phyloP scores from a whole-genome alignment of 2,113 vertebrate species.

The Pipra filicauda region DNA sequence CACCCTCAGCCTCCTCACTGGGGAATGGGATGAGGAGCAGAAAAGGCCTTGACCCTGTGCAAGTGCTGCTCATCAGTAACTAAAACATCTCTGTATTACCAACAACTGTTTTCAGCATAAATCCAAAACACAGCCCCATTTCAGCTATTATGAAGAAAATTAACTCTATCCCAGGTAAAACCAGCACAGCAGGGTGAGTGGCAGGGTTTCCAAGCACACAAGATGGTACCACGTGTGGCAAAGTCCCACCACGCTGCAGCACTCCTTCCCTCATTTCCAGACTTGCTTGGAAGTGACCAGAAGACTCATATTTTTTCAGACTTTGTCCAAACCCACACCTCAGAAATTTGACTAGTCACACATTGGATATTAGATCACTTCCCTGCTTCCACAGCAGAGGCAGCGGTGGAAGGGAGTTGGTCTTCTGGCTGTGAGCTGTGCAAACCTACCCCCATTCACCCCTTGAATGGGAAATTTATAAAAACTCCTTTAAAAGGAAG shows the following conservation, averaged over 20 bases:
- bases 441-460: not conserved
- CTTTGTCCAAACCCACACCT: not conserved
- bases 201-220: not conserved
- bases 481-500: not conserved
- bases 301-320: not conserved
- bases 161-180: not conserved
- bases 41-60: not conserved
- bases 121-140: not conserved
- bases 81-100: not conserved
- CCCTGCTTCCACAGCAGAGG: not conserved
- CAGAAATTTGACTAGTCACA: not conserved
- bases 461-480: not conserved
- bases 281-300: not conserved
- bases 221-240: not conserved
- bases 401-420: not conserved
- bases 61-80: not conserved
- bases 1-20: not conserved
- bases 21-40: not conserved
- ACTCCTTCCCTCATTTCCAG: not conserved
- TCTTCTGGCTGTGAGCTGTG: not conserved
- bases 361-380: not conserved
- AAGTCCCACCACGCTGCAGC: accelerated
- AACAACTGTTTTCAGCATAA: not conserved
- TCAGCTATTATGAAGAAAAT: not conserved
- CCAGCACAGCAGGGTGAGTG: not conserved